Evolutionary conservation across 1,140 invertebrate genomes (phyloP), one percentile per base, ranked within the genome.

Genomic region (Coelopa frigida): DNA sequence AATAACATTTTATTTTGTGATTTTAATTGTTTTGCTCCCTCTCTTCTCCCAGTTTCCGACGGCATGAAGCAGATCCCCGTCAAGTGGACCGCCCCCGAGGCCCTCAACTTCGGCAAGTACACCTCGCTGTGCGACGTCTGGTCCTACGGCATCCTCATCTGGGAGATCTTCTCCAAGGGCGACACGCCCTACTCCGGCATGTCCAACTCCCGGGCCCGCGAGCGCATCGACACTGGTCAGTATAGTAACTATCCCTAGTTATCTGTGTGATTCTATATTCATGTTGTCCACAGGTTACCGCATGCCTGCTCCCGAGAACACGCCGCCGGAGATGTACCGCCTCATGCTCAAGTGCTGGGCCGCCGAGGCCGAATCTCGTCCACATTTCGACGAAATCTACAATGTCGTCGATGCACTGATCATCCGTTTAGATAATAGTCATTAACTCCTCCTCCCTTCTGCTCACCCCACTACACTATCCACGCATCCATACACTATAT

Each of bases 41-140:
- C 36, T 52, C 11, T 3, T 10, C 15, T 41, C 36, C 51, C 11
- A 69, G 93, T 97, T 29, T 95, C 92, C 1, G 90, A 94, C 56
- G 93, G 93, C 18, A 92, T 97, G 87, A 96, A 97, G 72, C 93
- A 97, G 75, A 97, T 98, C 63, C 93, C 93, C 1, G 95, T 98
- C 36, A 97, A 97, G 70, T 97, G 93, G 94, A 96, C 93, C 2
- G 92, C 93, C 3, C 93, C 93, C 3, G 93, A 98, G 74, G 93
- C 93, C 18, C 73, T 98, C 12, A 94, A 96, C 74, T 96, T 92
- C 73, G 93, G 91, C 87, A 76, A 75, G 61, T 98, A 98, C 68
- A 97, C 94, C n/a, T 89, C 90, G 0, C 70, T 96, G 3, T 96
- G 92, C 72, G 94, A 98, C 73, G 91, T 97, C n/a, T 98, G 94